Evolutionary conservation across 2,888 invertebrate genomes (phyloP).

Genomic region (Eupsilia transversa): DNA sequence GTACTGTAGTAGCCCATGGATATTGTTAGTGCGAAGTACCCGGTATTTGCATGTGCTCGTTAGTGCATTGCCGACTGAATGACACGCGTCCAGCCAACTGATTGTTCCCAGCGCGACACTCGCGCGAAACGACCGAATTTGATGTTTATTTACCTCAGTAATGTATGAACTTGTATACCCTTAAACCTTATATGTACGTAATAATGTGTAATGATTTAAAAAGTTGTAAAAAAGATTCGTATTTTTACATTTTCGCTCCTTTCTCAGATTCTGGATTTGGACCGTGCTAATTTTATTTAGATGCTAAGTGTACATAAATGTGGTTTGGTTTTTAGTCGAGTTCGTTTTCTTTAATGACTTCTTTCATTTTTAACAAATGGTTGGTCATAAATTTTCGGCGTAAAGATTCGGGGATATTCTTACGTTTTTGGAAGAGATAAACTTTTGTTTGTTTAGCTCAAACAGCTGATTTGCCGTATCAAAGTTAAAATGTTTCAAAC

Average conservation of each 20-base stretch:
- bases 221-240: slow-evolving; percentile 55
- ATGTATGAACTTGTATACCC: slow-evolving; percentile 62
- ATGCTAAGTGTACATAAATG: slow-evolving; percentile 32
- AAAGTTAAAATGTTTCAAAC: background rate
- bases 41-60: slow-evolving; percentile 89
- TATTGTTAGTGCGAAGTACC: slow-evolving; percentile 84
- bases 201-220: slow-evolving; percentile 67
- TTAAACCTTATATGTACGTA: slow-evolving; percentile 68
- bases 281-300: slow-evolving; percentile 44
- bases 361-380: slow-evolving; percentile 40
- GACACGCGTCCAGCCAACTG: slow-evolving; percentile 83
- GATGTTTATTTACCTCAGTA: slow-evolving; percentile 70
- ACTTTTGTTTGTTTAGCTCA: slow-evolving; percentile 7
- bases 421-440: slow-evolving; percentile 12
- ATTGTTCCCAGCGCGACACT: slow-evolving; percentile 78
- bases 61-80: slow-evolving; percentile 86
- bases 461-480: slow-evolving; percentile 9
- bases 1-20: slow-evolving; percentile 73
- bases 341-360: slow-evolving; percentile 44
- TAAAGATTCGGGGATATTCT: background rate
- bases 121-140: slow-evolving; percentile 69
- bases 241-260: slow-evolving; percentile 41
- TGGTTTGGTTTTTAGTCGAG: slow-evolving; percentile 13
- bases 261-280: slow-evolving; percentile 33
- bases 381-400: slow-evolving; percentile 33